A percentile compares a stretch with the other conserved stretches of the same genome.
These are phyloP conservation scores for Lophochroa leadbeateri DNA, from an alignment of 2,113 vertebrate species.

Conservation along the genomic window DNA sequence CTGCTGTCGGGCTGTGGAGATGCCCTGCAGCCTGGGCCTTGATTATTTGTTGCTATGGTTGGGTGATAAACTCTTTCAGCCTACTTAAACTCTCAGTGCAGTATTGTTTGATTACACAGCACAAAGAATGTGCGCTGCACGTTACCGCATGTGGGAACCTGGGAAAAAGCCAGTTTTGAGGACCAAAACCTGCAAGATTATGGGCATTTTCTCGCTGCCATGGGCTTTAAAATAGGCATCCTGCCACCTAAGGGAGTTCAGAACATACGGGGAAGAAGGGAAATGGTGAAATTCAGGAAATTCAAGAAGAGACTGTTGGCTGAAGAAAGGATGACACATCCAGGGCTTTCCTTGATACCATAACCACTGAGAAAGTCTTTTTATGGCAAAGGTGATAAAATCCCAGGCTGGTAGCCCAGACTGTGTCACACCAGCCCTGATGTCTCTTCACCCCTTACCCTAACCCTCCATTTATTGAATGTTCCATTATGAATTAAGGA, in stretches of 20 bases:
- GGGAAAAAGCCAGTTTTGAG: background rate
- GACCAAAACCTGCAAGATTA: background rate
- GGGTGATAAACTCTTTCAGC: background rate
- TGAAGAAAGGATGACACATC: background rate
- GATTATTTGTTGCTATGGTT: background rate
- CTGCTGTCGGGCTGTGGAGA: background rate
- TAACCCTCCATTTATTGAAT: background rate
- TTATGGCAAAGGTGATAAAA: background rate
- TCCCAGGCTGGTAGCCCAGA: background rate
- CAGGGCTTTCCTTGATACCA: background rate
- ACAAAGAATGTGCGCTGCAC: too few species aligned
- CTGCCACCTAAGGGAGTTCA: background rate
- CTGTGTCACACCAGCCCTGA: background rate
- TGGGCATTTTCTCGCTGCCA: accelerated
- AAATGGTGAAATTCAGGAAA: background rate
- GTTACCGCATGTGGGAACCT: background rate
- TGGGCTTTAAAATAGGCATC: background rate
- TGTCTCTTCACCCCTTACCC: background rate
- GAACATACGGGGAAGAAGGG: background rate
- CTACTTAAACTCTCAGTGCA: background rate
- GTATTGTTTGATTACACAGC: background rate
- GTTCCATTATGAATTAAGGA: background rate
- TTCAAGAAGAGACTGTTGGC: background rate
- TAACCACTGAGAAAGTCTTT: background rate
- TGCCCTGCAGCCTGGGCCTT: background rate